Base-by-base conservation (phyloP, 2,113 vertebrate species). In the Coracopsis vasa region DNA sequence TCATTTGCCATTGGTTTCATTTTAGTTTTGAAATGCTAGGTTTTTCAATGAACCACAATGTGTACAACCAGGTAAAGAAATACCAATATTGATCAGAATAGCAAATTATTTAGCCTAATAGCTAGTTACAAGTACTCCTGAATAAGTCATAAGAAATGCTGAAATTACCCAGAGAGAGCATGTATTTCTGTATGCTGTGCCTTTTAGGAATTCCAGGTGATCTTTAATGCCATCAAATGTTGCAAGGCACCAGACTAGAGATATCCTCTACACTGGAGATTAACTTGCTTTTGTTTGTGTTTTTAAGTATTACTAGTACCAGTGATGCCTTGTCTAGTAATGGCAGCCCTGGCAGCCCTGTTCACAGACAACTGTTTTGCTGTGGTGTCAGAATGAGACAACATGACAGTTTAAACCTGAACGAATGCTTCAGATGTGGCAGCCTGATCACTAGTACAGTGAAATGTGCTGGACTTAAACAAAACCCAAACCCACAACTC, bases 361-460 rank as follows among this genome's bases (percentile, higher is more conserved):
- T 4, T 12, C 7, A 28, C 9, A 17, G 19, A 58, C 20, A 71
- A 37, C 9, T 18, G 8, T 18, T 70, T 47, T 67, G 27, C 18
- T 41, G 23, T 18, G 16, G 24, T 27, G 9, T 66, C 35, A 45
- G 24, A 84, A 51, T 9, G 15, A 35, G 13, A 24, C 33, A 62
- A 42, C 1, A 0, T 4, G 13, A 42, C 19, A 29, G 2, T 31
- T 67, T 65, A 44, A 35, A 67, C 5, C 37, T 66, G 45, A 72
- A 75, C 27, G 23, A 12, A 27, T 67, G 20, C 28, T 39, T 78
- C 50, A 51, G 19, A 16, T 54, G 29, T 3, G 35, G 35, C 35
- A 44, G 18, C 2, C 0, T 23, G 13, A 48, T 14, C 53, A 72
- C 10, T 20, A 16, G 39, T 24, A 54, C 39, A 19, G 1, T 1